These are phyloP conservation scores for Drosophila ohnishii DNA, from an alignment of 1,140 invertebrate species.

Conservation along the genomic window DNA sequence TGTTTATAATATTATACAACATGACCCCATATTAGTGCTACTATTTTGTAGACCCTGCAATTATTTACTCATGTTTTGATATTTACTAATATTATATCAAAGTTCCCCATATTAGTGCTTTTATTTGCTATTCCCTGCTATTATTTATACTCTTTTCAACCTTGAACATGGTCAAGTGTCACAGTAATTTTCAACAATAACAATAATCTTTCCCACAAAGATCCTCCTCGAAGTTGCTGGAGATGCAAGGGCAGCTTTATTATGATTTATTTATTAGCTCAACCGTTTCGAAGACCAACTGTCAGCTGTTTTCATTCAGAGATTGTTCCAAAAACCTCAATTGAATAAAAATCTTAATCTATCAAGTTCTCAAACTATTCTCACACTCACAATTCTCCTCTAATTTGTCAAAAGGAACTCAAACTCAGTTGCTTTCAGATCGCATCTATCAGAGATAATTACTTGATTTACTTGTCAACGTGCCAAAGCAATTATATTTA, in stretches of 20 bases:
- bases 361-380: not conserved
- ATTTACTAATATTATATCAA: not conserved
- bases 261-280: conserved; percentile 11
- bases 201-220: not conserved
- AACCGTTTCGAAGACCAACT: conserved; percentile 18
- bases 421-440: conserved; percentile 21
- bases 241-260: not conserved
- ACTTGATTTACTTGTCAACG: conserved; percentile 72
- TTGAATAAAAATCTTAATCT: not conserved
- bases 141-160: conserved; percentile 3
- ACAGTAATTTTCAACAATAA: conserved; percentile 3
- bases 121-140: not conserved
- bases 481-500: conserved; percentile 64
- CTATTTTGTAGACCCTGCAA: not conserved
- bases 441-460: conserved; percentile 67
- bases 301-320: conserved; percentile 43
- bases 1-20: not conserved
- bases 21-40: not conserved
- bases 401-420: conserved; percentile 29
- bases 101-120: not conserved
- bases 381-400: conserved; percentile 10
- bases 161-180: conserved; percentile 14
- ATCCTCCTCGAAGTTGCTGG: not conserved
- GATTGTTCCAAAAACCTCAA: not conserved
- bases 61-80: conserved; percentile 1